Evolutionary conservation across 2,113 vertebrate genomes (phyloP), one percentile per base, ranked within the genome.

Genomic region (Edolisoma coerulescens): DNA sequence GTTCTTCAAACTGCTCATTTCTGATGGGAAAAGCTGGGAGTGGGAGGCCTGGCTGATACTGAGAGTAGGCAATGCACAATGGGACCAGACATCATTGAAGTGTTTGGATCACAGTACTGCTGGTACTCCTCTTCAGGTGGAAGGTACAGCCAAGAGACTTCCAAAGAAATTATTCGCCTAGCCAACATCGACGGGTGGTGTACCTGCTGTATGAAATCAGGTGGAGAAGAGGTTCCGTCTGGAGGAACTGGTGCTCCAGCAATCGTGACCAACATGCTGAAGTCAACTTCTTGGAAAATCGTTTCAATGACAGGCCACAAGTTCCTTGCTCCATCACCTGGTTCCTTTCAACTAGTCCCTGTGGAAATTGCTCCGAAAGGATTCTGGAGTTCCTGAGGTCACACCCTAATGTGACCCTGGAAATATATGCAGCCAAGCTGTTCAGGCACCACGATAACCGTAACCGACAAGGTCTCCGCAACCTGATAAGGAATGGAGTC

Each of bases 311-410:
- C 6, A 2, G 2, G 17, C 39, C 16, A 7, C 26, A 44, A 71
- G 7, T 26, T 90, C 6, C 8, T 75, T 97, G 97, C 79, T 96
- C 67, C 19, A 83, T 98, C 64, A 93, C 24, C 80, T 98, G 97
- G 98, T 88, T 97, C 96, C 59, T 98, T 53, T 97, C 97, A 42
- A 89, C 97, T 84, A 98, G 84, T 19, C 97, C 97, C 28, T 97
- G 97, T 50, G 94, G 94, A 67, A 65, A 63, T 2, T 98, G 97
- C 27, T 92, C 69, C 44, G 8, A 1, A 33, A 97, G 56, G 27
- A 97, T 97, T 41, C 23, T 79, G 42, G 24, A 93, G 8, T 98
- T 98, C 83, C 61, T 98, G 87, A 76, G 50, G 3, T 59, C 22
- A 28, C 27, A 86, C 68, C 89, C 84, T 16, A 82, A 69, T 1